Conservation (phyloP, 2,797 vertebrate species). For the Gadopsis marmoratus region DNA sequence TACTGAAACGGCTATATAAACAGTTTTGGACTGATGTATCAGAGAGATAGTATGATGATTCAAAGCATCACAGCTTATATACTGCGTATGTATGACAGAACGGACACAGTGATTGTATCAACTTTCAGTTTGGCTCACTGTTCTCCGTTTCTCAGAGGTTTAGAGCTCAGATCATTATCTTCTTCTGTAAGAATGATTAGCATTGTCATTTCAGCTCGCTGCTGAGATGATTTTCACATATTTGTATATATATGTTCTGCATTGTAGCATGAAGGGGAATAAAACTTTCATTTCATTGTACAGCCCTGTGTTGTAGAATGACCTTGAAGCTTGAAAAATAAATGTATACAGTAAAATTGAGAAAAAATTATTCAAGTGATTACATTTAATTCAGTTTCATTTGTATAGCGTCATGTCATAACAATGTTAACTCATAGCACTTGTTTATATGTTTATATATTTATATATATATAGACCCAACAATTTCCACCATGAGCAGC, state of each 20-base stretch:
- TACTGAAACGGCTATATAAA: not conserved
- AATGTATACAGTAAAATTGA: not conserved
- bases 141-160: not conserved
- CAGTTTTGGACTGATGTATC: not conserved
- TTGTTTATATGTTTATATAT: no score
- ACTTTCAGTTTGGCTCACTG: not conserved
- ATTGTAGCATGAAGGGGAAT: no score
- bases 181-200: not conserved
- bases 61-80: not conserved
- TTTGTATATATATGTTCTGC: no score
- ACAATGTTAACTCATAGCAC: no score
- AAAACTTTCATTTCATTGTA: no score
- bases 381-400: no score
- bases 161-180: not conserved
- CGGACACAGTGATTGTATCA: not conserved
- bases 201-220: not conserved
- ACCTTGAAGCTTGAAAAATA: not conserved
- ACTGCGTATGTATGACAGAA: not conserved
- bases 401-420: no score
- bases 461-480: no score
- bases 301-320: no score
- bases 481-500: no score
- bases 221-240: no score
- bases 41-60: not conserved
- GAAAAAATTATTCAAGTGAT: no score